These are phyloP conservation scores for Cantharis nigra DNA, from an alignment of 2,888 invertebrate species.

Conservation along the genomic window DNA sequence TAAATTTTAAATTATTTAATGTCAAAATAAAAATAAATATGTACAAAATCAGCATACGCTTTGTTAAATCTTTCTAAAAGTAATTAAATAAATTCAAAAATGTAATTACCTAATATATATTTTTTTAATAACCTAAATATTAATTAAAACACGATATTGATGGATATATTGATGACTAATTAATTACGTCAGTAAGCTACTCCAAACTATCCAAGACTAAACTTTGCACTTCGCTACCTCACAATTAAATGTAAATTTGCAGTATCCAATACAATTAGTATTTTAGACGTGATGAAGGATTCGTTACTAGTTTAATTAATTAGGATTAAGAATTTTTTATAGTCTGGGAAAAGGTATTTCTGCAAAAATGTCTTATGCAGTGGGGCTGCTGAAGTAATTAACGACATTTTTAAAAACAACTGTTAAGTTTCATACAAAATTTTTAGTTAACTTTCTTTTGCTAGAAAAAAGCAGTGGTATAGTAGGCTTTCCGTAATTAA, in stretches of 20 bases:
- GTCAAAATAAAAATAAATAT: background rate
- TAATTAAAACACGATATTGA: background rate
- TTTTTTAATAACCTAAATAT: background rate
- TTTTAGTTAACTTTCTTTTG: background rate
- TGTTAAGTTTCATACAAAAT: background rate
- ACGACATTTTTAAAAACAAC: background rate
- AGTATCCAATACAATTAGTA: background rate
- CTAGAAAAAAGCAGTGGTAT: background rate
- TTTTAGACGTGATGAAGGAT: background rate
- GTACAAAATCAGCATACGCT: background rate
- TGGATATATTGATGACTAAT: background rate
- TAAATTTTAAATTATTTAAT: background rate
- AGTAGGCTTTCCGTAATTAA: background rate
- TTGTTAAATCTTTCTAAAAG: background rate
- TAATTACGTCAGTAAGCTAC: background rate
- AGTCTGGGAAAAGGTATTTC: background rate
- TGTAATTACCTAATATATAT: too few species aligned
- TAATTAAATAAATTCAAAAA: background rate
- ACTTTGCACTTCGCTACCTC: background rate
- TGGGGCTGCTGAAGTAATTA: background rate
- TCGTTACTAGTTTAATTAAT: background rate
- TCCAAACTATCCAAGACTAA: background rate
- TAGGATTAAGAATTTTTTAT: background rate
- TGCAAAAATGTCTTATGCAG: background rate
- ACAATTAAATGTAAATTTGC: background rate